phyloP scores from a whole-genome alignment of 2,113 vertebrate genomes.

The Elaphurus davidianus region DNA sequence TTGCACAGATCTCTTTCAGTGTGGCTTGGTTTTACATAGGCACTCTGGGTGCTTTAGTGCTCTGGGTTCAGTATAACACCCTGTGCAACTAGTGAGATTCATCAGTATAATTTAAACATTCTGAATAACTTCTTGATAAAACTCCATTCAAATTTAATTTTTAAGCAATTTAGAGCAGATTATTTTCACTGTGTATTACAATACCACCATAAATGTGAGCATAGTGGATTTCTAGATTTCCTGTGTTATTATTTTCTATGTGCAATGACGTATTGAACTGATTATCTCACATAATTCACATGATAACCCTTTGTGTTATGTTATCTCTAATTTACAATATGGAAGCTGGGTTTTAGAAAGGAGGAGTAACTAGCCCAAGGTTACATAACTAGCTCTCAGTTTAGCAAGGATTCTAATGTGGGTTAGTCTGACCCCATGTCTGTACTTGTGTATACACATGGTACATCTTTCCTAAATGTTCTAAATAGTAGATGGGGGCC shows the following conservation, averaged over 20 bases:
- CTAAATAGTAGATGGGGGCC: not conserved
- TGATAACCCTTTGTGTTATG: not conserved
- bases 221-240: not conserved
- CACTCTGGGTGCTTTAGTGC: not conserved
- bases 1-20: not conserved
- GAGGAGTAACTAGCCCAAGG: not conserved
- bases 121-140: not conserved
- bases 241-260: not conserved
- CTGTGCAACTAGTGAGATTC: not conserved
- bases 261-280: not conserved
- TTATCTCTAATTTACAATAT: not conserved
- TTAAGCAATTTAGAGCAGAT: not conserved
- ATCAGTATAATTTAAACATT: not conserved
- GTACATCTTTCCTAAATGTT: not conserved
- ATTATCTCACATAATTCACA: not conserved
- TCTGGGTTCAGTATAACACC: not conserved
- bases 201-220: not conserved
- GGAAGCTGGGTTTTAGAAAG: not conserved
- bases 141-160: not conserved
- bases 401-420: not conserved
- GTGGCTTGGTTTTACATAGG: not conserved
- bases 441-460: not conserved
- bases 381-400: not conserved
- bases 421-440: not conserved
- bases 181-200: not conserved